Base-by-base conservation (phyloP, 2,113 vertebrate genomes). In the Picathartes gymnocephalus region DNA sequence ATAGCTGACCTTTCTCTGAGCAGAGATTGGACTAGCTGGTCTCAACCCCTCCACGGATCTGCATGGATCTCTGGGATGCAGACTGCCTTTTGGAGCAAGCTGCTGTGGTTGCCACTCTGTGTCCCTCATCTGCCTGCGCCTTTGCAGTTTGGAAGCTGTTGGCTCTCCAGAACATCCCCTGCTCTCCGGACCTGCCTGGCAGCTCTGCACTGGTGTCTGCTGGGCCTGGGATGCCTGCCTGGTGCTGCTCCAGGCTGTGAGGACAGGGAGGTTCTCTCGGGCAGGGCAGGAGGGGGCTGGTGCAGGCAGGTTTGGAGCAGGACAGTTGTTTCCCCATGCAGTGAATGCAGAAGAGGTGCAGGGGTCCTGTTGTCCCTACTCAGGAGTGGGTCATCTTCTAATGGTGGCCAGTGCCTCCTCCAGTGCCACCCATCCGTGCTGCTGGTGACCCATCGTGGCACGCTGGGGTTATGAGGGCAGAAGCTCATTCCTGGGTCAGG, bases 401-500 rank as follows among this genome's bases (percentile, higher is more conserved):
- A 1, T 6, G 23, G 4, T 53, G 51, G 62, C 42, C 84, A 48
- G 2, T 27, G 13, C n/a, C 68, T 39, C 15, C n/a, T 78, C 9
- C 54, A 61, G 39, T 80, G 66, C n/a, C 51, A 25, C 45, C 60
- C n/a, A 14, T 53, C 23, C 3, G 2, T 44, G 64, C 68, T 50
- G 57, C 37, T n/a, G 57, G 60, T 44, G 51, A 22, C 30, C 66
- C 7, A 6, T 20, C 0, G 0, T 15, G 48, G 8, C 50, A 18
- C 2, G 2, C 21, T 18, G 65, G 50, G 56, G 33, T 20, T 31
- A 0, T 4, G 37, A 15, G 53, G 51, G 51, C n/a, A 48, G 42
- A 21, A 70, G 13, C n/a, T 90, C 13, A 1, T 47, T 86, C 71
- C 47, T 58, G 8, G 5, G 2, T 13, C 33, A 4, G 25, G 24